Base-by-base conservation (phyloP, 2,797 vertebrate genomes). In the Phoebastria nigripes region DNA sequence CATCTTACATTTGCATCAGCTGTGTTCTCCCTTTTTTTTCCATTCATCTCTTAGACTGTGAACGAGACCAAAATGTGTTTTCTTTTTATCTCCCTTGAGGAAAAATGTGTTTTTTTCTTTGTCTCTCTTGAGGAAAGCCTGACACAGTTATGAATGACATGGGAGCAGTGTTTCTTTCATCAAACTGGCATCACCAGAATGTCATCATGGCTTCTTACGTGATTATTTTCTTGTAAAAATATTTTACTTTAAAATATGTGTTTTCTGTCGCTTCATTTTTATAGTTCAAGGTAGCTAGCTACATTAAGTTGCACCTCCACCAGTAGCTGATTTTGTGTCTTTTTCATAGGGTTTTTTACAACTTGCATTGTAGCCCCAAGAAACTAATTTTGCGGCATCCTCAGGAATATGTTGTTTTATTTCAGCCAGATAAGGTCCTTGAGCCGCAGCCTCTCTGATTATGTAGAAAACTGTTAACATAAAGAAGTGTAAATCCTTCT, bases 91-190 rank as follows among this genome's bases (percentile, higher is more conserved):
- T 93, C 85, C 87, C 90, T 79, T 25, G 88, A 89, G 91, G 86
- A 89, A 82, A 91, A 72, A 89, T 55, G 19, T 11, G 19, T 3
- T 4, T 37, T 91, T 81, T 33, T 2, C 11, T 91, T 63, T 51
- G 6, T 91, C 17, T 93, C 70, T 92, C 42, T 77, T 28, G 39
- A 69, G 95, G 76, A 72, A 95, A 87, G 63, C 46, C 52, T 80
- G 78, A 77, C 56, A 93, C 42, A 90, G 82, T 96, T 93, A 82
- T 82, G 92, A 94, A 90, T 93, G 78, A 77, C 41, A 87, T 4
- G 12, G 49, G 10, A 91, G 33, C 78, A 78, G 41, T 31, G 54
- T 58, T 95, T 80, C 44, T 82, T 85, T 92, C 59, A 87, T 85
- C 82, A 76, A 31, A 33, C 56, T 72, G 77, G 15, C 61, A 47